Conservation (phyloP, 2,888 invertebrate species). For the Leptopterna dolabrata region DNA sequence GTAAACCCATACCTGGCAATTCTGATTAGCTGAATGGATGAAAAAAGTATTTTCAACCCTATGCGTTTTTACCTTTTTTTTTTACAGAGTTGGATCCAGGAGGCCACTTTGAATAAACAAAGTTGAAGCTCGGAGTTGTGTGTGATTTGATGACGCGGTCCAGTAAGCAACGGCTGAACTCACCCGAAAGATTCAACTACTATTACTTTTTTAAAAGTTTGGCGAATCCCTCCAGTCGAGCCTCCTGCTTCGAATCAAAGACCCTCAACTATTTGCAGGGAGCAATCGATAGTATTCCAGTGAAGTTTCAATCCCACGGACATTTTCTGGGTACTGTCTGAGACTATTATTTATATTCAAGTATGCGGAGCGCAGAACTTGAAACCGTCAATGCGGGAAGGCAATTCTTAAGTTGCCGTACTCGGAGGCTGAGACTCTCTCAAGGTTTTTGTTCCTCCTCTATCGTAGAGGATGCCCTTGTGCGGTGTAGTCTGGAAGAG, state of each 20-base stretch:
- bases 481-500: too few relatives aligned
- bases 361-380: too few relatives aligned
- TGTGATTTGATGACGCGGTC: constrained; percentile 19
- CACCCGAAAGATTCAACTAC: constrained; percentile 25
- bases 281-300: not conserved
- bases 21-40: constrained; percentile 16
- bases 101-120: constrained; percentile 24
- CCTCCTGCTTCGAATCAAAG: not conserved
- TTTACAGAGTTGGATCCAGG: constrained; percentile 10
- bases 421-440: too few relatives aligned
- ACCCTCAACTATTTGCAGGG: not conserved
- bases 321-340: too few relatives aligned
- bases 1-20: not conserved
- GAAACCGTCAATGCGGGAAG: too few relatives aligned
- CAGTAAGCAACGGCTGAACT: constrained; percentile 5
- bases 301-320: too few relatives aligned
- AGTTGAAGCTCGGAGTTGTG: constrained; percentile 5
- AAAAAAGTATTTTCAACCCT: not conserved
- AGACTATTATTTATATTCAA: too few relatives aligned
- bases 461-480: too few relatives aligned
- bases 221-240: not conserved
- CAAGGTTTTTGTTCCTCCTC: too few relatives aligned
- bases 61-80: not conserved
- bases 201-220: constrained; percentile 17
- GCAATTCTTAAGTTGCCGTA: too few relatives aligned